These are phyloP conservation scores for Cisticola juncidis DNA, from an alignment of 2,113 vertebrate genomes.

Conservation along the genomic window DNA sequence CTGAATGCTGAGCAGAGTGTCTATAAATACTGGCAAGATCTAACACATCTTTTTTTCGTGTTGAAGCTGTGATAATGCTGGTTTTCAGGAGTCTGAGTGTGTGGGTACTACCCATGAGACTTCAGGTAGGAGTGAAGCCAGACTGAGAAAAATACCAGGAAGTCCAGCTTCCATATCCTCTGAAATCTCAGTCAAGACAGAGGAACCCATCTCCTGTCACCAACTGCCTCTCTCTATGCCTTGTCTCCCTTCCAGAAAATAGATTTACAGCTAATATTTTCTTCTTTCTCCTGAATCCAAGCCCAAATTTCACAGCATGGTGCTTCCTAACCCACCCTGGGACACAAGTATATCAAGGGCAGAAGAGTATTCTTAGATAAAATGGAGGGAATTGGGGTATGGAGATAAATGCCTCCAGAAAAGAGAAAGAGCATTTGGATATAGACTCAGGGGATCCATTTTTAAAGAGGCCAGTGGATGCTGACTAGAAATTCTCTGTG, in stretches of 20 bases:
- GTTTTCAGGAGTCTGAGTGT: neutral
- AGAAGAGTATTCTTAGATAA: neutral
- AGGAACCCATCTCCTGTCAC: neutral
- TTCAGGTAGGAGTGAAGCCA: neutral
- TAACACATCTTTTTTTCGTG: neutral
- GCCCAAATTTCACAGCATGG: fast-evolving
- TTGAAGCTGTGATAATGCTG: neutral
- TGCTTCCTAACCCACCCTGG: neutral
- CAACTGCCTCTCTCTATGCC: fast-evolving
- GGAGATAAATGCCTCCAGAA: neutral
- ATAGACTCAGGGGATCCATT: neutral
- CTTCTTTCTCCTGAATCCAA: neutral
- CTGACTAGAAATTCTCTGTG: neutral
- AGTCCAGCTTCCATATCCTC: neutral
- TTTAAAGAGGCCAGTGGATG: neutral
- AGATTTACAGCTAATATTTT: neutral
- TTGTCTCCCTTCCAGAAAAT: neutral
- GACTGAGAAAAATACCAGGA: neutral
- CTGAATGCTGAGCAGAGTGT: neutral
- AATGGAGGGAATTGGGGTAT: neutral
- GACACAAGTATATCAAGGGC: neutral
- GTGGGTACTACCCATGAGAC: neutral
- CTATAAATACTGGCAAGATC: neutral
- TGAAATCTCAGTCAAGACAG: neutral
- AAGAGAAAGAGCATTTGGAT: neutral